Base-by-base conservation (phyloP, 2,888 invertebrate genomes). In the Trichogramma dendrolimi region DNA sequence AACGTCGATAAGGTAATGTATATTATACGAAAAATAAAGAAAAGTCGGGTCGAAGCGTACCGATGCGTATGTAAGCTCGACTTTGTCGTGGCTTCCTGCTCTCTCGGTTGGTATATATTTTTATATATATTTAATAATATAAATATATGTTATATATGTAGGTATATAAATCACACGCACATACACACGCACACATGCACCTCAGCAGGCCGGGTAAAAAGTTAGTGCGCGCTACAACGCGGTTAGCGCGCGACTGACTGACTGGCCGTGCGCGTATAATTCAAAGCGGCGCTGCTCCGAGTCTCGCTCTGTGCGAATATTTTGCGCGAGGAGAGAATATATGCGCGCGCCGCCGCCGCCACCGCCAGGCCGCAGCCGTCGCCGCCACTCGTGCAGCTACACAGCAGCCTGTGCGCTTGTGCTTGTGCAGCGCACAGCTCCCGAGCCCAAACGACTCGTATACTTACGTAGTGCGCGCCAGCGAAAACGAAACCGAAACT, bases 161-260 rank as follows among this genome's bases (percentile, higher is more conserved):
- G 48, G 48, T 14, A 48, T 27, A 14, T 7, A 14, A 48, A 14
- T 48, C 11, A 14, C 27, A 27, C 27, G 27, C 27, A 27, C 27
- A 27, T 27, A 27, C 1, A 27, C 27, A 27, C 27, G 27, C 27
- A 27, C 27, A 27, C 27, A 27, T 2, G 48, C n/a, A 14, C 48
- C 27, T 27, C 48, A 48, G n/a, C 48, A 14, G 6, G 48, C 4
- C 5, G 11, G 5, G n/a, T 47, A 5, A 10, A 7, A 46, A 5
- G 4, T 8, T 6, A 59, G 57, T 73, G 67, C 71, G 74, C 73
- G 71, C 76, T 70, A 70, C 70, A 72, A 72, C 71, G 73, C 74
- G 73, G 75, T 72, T 75, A 71, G 75, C 74, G 76, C 73, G 75
- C 75, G 73, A 77, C 77, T 77, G 75, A 55, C 7, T n/a, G 14